Evolutionary conservation across 2,113 vertebrate species (phyloP).

Genomic region (Gallinago paraguaiae): DNA sequence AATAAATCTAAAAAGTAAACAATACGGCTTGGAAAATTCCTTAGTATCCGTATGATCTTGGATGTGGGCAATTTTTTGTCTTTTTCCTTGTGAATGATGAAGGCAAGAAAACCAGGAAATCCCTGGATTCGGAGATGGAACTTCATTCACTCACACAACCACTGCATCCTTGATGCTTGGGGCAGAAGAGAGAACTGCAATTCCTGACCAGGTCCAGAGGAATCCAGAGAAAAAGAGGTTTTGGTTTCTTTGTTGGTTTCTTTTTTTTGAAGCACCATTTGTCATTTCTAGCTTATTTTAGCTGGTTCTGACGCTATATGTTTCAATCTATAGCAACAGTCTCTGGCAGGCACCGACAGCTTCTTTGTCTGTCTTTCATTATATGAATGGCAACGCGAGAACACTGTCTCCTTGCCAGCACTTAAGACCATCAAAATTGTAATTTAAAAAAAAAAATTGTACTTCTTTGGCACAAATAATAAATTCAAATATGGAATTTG

Average conservation of each 20-base stretch:
- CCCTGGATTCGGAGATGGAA: background rate
- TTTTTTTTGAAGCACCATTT: background rate
- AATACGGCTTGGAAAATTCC: background rate
- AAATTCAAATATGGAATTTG: background rate
- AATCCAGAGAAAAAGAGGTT: background rate
- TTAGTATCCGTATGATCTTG: background rate
- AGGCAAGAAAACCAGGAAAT: background rate
- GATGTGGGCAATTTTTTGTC: background rate
- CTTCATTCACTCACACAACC: background rate
- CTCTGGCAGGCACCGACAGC: background rate
- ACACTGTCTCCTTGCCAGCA: background rate
- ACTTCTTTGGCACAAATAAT: background rate
- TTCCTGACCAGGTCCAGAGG: background rate
- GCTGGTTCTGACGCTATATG: background rate
- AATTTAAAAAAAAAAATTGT: rapidly evolving
- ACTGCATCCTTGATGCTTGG: background rate
- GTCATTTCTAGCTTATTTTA: background rate
- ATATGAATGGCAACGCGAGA: background rate
- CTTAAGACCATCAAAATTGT: background rate
- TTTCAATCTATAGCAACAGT: background rate
- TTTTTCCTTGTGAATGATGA: background rate
- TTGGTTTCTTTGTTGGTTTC: background rate
- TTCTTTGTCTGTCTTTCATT: background rate
- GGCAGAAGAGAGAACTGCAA: background rate
- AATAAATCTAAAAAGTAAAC: background rate